Evolutionary conservation across 2,888 invertebrate species (phyloP).

Genomic region (Eupithecia exiguata): DNA sequence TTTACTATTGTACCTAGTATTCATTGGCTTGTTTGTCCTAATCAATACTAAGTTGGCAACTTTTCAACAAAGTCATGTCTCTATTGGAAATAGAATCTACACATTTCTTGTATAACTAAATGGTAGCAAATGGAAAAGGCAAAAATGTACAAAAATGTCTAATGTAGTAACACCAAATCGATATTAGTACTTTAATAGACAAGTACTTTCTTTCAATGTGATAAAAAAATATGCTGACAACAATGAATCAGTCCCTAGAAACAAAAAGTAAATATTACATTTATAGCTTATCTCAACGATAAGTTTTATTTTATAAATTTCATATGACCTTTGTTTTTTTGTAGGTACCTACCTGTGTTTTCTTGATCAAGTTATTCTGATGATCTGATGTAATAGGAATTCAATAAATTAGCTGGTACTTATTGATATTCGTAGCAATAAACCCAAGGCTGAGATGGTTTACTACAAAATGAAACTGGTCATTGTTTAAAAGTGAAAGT

Average conservation of each 20-base stretch:
- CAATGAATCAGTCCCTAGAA: not conserved
- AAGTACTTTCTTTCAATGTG: not conserved
- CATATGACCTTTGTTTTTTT: not conserved
- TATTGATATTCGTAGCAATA: constrained; percentile 24
- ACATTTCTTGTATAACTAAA: not conserved
- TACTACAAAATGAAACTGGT: constrained; percentile 1
- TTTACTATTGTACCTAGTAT: too few species aligned
- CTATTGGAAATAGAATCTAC: not conserved
- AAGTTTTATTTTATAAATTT: not conserved
- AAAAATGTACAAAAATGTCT: not conserved
- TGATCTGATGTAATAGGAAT: constrained; percentile 6
- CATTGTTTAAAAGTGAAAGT: constrained; percentile 18
- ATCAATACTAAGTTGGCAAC: not conserved
- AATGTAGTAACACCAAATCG: not conserved
- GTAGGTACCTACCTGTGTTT: not conserved
- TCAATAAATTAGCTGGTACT: not conserved
- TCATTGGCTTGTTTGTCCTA: not conserved
- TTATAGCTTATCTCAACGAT: not conserved
- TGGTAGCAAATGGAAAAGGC: not conserved
- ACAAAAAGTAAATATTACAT: not conserved
- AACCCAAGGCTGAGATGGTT: constrained; percentile 9
- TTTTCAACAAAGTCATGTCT: not conserved
- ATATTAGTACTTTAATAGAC: not conserved
- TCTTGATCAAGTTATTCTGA: not conserved
- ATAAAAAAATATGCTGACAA: not conserved